phyloP scores from a whole-genome alignment of 2,113 vertebrate genomes.

The Vimba vimba region DNA sequence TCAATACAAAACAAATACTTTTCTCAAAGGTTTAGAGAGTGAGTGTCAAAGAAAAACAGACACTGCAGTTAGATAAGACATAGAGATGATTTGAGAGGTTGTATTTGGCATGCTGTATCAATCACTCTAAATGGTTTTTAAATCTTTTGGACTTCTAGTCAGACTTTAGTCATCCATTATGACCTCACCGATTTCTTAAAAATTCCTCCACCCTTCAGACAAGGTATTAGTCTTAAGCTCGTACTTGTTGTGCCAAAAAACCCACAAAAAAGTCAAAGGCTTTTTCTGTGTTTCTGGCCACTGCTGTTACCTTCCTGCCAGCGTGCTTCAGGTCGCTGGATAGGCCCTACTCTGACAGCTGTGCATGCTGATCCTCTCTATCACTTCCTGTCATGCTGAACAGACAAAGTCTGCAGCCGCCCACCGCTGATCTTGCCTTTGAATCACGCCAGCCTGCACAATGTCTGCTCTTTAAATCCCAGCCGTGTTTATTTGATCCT shows the following conservation, averaged over 20 bases:
- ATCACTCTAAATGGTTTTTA: not conserved
- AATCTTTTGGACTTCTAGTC: conserved; percentile 20
- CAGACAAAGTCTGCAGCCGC: conserved; percentile 14
- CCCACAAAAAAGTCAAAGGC: not conserved
- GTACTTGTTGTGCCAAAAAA: not conserved
- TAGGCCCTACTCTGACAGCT: conserved; percentile 42
- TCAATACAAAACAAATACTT: not conserved
- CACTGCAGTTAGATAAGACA: not conserved
- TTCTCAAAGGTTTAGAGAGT: not conserved
- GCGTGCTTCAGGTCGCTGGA: conserved; percentile 11
- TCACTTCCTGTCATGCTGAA: conserved; percentile 34
- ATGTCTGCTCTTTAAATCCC: conserved; percentile 48
- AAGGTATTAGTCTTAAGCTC: conserved; percentile 11
- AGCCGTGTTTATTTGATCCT: conserved; percentile 13
- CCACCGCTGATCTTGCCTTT: not conserved
- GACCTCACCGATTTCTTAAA: not conserved
- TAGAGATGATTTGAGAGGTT: not conserved
- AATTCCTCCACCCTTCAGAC: conserved; percentile 1
- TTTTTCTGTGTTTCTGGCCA: conserved; percentile 1
- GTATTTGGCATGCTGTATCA: not conserved
- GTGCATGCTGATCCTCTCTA: conserved; percentile 62
- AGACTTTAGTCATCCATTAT: conserved; percentile 28
- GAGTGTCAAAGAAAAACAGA: not conserved
- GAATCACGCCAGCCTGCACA: conserved; percentile 4
- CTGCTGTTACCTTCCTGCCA: conserved; percentile 1